Evolutionary conservation across 2,888 invertebrate species (phyloP), one percentile per base, ranked within the genome.

Genomic region (Caenorhabditis plicata): DNA sequence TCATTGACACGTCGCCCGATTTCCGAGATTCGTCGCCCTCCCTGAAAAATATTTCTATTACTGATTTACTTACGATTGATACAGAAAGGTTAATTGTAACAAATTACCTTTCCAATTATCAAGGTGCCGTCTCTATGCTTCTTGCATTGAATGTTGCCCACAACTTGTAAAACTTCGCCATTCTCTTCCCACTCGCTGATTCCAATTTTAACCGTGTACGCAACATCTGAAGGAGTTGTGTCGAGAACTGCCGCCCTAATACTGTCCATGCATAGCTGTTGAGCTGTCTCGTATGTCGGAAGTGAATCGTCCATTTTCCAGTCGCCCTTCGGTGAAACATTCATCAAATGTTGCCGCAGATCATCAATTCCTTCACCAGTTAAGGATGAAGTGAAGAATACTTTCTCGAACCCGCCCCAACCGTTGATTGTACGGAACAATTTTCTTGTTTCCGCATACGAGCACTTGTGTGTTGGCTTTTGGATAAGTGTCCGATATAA

Each of bases 161-260:
- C 72, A 33, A 75, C 62, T 41, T 71, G 61, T 4, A 75, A 52
- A 19, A 49, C 46, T 45, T 72, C 70, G 49, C 68, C 70, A 5
- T 72, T 45, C 31, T 72, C 69, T 15, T 47, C 39, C 74, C 73
- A 77, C 19, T 79, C 77, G 20, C 48, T 40, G 13, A 81, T 65
- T 39, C 64, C 53, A 1, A 82, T 85, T 56, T 85, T 83, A 3
- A 60, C 38, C 2, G 49, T 45, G 38, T 71, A 71, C 0, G 95
- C 95, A 36, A 95, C 86, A 84, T 94, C 91, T 68, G 90, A 86
- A 0, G 88, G 87, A 36, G 94, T 83, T 77, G 87, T 86, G 79
- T 96, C 90, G 55, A 96, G 82, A 33, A 94, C 85, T 70, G 89
- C 89, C 1, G 92, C 90, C 73, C 89, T 86, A 0, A 95, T 88